A percentile compares a stretch with the other conserved stretches of the same genome.
These are phyloP conservation scores for Iphiclides podalirius DNA, from an alignment of 2,888 invertebrate genomes.

Conservation along the genomic window DNA sequence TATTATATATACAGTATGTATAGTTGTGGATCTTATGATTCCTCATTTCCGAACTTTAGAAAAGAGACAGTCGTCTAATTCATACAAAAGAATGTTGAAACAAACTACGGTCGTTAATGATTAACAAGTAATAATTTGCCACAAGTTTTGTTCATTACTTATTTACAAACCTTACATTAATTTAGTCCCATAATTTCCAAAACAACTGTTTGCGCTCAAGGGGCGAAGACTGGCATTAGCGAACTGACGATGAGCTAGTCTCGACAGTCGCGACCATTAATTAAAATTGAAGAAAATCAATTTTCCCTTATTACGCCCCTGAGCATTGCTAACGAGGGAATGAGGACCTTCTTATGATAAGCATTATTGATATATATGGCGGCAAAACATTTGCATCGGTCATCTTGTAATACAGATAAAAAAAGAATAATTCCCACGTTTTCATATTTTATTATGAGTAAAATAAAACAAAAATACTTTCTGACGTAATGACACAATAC, in stretches of 20 bases:
- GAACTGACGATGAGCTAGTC: slow-evolving; percentile 20
- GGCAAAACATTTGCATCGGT: too few relatives aligned
- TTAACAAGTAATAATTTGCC: slow-evolving; percentile 77
- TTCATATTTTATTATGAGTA: too few relatives aligned
- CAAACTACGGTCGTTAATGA: slow-evolving; percentile 60
- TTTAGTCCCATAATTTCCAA: slow-evolving; percentile 78
- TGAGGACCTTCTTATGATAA: too few relatives aligned
- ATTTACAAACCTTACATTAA: slow-evolving; percentile 76
- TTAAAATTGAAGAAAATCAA: slow-evolving; percentile 64
- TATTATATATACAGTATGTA: slow-evolving; percentile 78
- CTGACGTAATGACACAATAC: too few relatives aligned
- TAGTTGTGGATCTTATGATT: slow-evolving; percentile 55
- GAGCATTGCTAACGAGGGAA: neutral
- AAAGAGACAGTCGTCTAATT: slow-evolving; percentile 54
- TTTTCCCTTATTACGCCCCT: slow-evolving; percentile 35
- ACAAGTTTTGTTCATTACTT: slow-evolving; percentile 69
- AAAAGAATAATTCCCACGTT: too few relatives aligned
- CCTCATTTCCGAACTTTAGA: slow-evolving; percentile 49
- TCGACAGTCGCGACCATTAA: too few relatives aligned
- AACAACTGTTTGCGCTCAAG: slow-evolving; percentile 50
- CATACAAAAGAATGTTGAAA: slow-evolving; percentile 65
- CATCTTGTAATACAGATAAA: too few relatives aligned
- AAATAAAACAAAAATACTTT: too few relatives aligned
- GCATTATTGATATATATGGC: too few relatives aligned
- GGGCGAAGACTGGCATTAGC: slow-evolving; percentile 19